A percentile compares a stretch with the other conserved stretches of the same genome.
Conservation (phyloP, 2,888 invertebrate genomes). For the Poecilus cupreus region DNA sequence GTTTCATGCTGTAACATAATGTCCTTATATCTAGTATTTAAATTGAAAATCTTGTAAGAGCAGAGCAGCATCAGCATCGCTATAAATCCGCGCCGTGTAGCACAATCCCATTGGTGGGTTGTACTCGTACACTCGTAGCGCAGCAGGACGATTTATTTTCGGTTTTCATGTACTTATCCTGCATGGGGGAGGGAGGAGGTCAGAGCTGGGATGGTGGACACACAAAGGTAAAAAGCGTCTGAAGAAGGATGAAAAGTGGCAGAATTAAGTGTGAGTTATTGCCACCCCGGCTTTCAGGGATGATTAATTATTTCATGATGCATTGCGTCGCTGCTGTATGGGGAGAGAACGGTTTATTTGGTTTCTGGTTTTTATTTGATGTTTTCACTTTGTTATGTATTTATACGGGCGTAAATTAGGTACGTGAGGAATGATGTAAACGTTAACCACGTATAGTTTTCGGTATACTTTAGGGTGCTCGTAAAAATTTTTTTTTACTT, state of each 20-base stretch:
- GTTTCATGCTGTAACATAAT: neutral
- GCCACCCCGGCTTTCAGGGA: slow-evolving; percentile 2
- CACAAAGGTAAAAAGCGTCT: slow-evolving; percentile 32
- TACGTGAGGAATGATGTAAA: no score
- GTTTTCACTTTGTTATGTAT: neutral
- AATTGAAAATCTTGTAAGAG: neutral
- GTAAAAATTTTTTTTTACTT: no score
- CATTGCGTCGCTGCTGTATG: neutral
- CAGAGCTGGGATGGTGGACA: neutral
- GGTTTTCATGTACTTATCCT: slow-evolving; percentile 30
- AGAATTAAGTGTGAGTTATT: slow-evolving; percentile 41
- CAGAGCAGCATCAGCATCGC: neutral
- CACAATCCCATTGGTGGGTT: neutral
- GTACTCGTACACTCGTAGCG: neutral
- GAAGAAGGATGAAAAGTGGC: slow-evolving; percentile 27
- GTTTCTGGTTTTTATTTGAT: neutral
- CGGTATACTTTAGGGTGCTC: no score
- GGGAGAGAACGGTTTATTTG: slow-evolving; percentile 3
- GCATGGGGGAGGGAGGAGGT: neutral
- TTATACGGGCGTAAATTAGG: no score
- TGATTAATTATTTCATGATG: slow-evolving; percentile 40
- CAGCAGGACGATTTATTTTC: neutral
- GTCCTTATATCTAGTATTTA: neutral
- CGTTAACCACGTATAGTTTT: no score
- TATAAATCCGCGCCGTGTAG: neutral